Evolutionary conservation across 2,797 vertebrate species (phyloP).

Genomic region (Tympanoctomys barrerae): DNA sequence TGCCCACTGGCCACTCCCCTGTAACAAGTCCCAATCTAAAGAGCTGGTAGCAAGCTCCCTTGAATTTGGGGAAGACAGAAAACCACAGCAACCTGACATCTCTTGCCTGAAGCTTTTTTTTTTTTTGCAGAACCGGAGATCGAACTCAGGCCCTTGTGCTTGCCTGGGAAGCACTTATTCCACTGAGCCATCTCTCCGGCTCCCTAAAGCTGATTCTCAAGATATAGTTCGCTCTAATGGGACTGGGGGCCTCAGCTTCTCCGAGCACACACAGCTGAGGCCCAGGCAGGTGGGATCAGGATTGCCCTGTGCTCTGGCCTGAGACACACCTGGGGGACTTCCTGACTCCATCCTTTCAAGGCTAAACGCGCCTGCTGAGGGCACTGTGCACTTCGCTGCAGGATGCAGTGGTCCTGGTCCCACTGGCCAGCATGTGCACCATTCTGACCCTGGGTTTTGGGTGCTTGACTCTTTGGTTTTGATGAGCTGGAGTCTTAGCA

Average conservation of each 20-base stretch:
- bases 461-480: not conserved
- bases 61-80: not conserved
- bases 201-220: not conserved
- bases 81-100: not conserved
- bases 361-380: not conserved
- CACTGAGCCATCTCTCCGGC: no score
- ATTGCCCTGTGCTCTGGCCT: not conserved
- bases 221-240: not conserved
- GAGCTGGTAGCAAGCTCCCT: not conserved
- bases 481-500: not conserved
- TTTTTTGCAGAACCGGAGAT: no score
- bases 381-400: not conserved
- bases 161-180: no score
- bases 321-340: not conserved
- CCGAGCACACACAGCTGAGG: not conserved
- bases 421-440: not conserved
- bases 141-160: no score
- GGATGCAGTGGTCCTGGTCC: not conserved
- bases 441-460: not conserved
- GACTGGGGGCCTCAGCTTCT: not conserved
- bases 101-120: constrained; percentile 1
- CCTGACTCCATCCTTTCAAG: not conserved
- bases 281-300: not conserved
- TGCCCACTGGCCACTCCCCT: not conserved
- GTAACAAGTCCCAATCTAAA: not conserved